These are phyloP conservation scores for Elysia chlorotica DNA, from an alignment of 1,140 invertebrate species.

Conservation along the genomic window DNA sequence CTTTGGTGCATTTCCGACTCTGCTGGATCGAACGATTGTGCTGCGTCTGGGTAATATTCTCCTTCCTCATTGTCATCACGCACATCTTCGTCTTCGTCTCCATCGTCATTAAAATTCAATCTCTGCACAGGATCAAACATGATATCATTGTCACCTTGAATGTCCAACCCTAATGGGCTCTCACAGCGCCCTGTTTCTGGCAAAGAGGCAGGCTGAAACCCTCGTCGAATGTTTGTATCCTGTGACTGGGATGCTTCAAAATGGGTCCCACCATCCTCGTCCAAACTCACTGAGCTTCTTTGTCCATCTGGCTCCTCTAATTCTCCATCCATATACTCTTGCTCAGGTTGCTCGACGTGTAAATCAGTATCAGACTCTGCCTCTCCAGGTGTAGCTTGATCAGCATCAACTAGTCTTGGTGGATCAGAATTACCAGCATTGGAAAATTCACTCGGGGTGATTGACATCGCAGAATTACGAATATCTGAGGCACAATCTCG, in stretches of 20 bases:
- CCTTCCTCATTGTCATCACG: conserved; percentile 2
- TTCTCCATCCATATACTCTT: conserved; percentile 11
- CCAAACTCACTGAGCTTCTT: conserved; percentile 12
- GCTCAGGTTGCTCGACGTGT: no score
- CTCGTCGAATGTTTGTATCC: conserved; percentile 6
- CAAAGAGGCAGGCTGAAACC: neutral
- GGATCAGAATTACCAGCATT: no score
- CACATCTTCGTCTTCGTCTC: conserved; percentile 9
- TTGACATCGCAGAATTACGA: no score
- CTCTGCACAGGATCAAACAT: conserved; percentile 16
- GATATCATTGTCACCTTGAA: conserved; percentile 5
- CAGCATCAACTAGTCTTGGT: no score
- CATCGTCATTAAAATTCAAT: conserved; percentile 14
- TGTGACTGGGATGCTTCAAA: conserved; percentile 18
- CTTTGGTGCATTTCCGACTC: conserved; percentile 11
- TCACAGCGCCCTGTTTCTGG: neutral
- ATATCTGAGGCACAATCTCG: no score
- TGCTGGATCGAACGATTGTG: no score
- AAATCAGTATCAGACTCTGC: no score
- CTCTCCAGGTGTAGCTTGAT: no score
- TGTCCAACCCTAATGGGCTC: neutral
- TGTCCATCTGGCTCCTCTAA: conserved; percentile 18
- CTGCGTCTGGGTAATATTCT: no score
- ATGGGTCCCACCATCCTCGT: conserved; percentile 18
- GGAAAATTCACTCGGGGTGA: no score